phyloP scores from a whole-genome alignment of 2,888 invertebrate genomes.

The Agrochola circellaris region DNA sequence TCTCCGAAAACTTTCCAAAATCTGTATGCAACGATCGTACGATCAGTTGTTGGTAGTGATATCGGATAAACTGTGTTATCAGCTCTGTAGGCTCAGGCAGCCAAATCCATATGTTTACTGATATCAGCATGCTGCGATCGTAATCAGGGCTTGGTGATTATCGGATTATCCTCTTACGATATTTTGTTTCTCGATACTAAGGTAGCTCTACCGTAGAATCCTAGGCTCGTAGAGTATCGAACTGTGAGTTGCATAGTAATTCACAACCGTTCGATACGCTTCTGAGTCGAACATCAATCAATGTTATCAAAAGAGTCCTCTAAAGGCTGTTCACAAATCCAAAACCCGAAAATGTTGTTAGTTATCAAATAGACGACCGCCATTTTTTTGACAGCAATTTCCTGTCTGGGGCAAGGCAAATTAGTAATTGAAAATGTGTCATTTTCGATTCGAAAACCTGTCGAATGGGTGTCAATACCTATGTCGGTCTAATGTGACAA shows the following conservation, averaged over 20 bases:
- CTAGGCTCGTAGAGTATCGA: not conserved
- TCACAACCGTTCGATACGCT: too few relatives aligned
- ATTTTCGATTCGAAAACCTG: too few relatives aligned
- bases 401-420: too few relatives aligned
- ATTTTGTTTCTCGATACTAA: not conserved
- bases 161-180: conserved; percentile 11
- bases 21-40: conserved; percentile 21
- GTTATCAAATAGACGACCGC: too few relatives aligned
- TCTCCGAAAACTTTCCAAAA: conserved; percentile 22
- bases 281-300: too few relatives aligned
- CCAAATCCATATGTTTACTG: conserved; percentile 13
- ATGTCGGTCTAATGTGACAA: not conserved
- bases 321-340: too few relatives aligned
- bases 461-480: too few relatives aligned
- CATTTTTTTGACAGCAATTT: too few relatives aligned
- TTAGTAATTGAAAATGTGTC: too few relatives aligned
- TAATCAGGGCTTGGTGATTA: conserved; percentile 13
- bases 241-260: too few relatives aligned
- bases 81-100: conserved; percentile 13
- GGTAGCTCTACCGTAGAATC: not conserved
- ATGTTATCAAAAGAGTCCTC: too few relatives aligned
- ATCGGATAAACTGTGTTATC: conserved; percentile 34
- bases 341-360: too few relatives aligned
- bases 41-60: conserved; percentile 15
- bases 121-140: conserved; percentile 27